A percentile compares a stretch with the other conserved stretches of the same genome.
Conservation (phyloP, 2,113 vertebrate genomes). For the Leptosomus discolor region DNA sequence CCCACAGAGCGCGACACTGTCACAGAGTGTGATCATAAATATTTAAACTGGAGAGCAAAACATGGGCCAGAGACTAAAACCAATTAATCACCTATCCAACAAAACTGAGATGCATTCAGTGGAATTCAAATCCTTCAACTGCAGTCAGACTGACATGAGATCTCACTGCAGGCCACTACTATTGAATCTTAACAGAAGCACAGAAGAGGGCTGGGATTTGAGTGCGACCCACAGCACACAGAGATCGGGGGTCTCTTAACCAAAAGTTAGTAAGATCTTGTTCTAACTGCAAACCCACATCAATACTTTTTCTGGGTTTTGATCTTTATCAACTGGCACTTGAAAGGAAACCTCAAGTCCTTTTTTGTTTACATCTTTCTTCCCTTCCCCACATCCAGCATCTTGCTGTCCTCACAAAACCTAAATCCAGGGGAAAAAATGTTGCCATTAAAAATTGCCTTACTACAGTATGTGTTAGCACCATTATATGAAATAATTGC, state of each 20-base stretch:
- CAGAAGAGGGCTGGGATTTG: not conserved
- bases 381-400: not conserved
- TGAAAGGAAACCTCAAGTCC: not conserved
- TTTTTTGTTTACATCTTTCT: not conserved
- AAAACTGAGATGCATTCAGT: not conserved
- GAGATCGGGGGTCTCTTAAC: not conserved
- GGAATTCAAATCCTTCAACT: not conserved
- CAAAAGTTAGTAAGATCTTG: not conserved
- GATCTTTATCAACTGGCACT: not conserved
- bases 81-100: not conserved
- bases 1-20: accelerated
- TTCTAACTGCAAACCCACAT: not conserved
- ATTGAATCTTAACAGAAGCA: not conserved
- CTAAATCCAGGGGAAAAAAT: slow-evolving; percentile 21
- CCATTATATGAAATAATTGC: slow-evolving; percentile 54
- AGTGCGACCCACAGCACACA: not conserved
- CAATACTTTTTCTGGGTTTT: not conserved
- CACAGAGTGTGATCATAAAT: not conserved
- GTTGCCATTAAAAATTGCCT: not conserved
- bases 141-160: not conserved
- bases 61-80: not conserved
- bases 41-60: not conserved
- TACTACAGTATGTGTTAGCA: not conserved
- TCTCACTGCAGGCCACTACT: not conserved
- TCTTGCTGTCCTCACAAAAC: not conserved